phyloP scores from a whole-genome alignment of 2,888 invertebrate species.

The Tuta absoluta region DNA sequence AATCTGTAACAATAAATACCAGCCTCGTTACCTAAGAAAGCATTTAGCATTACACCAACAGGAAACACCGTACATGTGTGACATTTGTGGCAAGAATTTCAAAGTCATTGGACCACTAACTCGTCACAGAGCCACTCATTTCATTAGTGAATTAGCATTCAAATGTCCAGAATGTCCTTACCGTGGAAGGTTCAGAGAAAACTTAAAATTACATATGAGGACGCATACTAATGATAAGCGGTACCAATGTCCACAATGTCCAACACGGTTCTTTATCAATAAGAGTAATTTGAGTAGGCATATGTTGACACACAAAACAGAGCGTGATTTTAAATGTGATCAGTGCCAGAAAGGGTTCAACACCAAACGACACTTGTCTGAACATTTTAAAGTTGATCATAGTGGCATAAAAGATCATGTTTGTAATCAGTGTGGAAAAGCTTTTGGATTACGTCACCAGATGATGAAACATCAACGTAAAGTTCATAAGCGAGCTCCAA shows the following conservation, averaged over 20 bases:
- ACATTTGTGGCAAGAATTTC: conserved; percentile 70
- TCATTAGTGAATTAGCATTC: conserved; percentile 34
- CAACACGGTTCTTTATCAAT: conserved; percentile 63
- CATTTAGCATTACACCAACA: conserved; percentile 58
- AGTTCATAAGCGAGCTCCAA: conserved; percentile 64
- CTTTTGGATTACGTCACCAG: conserved; percentile 53
- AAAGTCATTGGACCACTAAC: conserved; percentile 54
- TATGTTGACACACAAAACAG: conserved; percentile 55
- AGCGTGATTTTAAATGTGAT: conserved; percentile 64
- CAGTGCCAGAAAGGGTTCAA: conserved; percentile 64
- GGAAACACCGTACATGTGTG: conserved; percentile 59
- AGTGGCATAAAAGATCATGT: conserved; percentile 67
- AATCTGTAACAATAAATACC: conserved; percentile 62
- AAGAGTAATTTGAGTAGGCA: conserved; percentile 74
- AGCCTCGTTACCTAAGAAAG: conserved; percentile 56
- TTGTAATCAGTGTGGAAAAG: conserved; percentile 66
- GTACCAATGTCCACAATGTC: conserved; percentile 66
- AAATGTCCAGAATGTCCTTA: conserved; percentile 54
- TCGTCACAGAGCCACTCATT: conserved; percentile 66
- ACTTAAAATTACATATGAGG: conserved; percentile 72
- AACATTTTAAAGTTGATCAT: conserved; percentile 70
- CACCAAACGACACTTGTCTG: conserved; percentile 57
- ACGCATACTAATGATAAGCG: conserved; percentile 71
- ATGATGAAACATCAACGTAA: conserved; percentile 58
- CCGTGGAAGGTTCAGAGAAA: conserved; percentile 64